phyloP scores from a whole-genome alignment of 2,888 invertebrate genomes.

The Hemistola chrysoprasaria region DNA sequence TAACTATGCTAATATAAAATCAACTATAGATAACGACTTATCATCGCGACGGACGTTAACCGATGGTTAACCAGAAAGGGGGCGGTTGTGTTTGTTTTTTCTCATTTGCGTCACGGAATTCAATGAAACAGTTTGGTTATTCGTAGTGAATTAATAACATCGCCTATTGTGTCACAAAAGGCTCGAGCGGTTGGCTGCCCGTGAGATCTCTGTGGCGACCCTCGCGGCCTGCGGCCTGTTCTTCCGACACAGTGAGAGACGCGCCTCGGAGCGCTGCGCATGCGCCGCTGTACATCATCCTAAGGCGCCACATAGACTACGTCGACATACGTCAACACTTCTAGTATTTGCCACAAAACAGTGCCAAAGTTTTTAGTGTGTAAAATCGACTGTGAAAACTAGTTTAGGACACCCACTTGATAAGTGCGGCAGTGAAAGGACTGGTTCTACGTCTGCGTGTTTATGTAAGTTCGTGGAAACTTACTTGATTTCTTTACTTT shows the following conservation, averaged over 20 bases:
- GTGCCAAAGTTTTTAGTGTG: constrained; percentile 54
- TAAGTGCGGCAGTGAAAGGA: constrained; percentile 46
- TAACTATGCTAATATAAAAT: too few species aligned
- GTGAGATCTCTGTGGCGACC: constrained; percentile 39
- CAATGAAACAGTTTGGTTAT: too few species aligned
- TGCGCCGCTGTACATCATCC: constrained; percentile 48
- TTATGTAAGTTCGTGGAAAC: constrained; percentile 63
- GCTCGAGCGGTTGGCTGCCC: constrained; percentile 6
- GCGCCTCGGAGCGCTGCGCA: constrained; percentile 68
- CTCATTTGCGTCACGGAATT: too few species aligned
- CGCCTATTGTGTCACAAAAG: too few species aligned
- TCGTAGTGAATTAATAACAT: too few species aligned
- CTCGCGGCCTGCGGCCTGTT: too few species aligned
- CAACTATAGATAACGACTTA: too few species aligned
- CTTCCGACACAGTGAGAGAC: constrained; percentile 56
- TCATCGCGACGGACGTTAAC: constrained; percentile 6
- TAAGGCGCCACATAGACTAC: constrained; percentile 29
- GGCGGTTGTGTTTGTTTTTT: constrained; percentile 29
- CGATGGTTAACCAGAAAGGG: constrained; percentile 22
- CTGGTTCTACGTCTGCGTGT: constrained; percentile 37
- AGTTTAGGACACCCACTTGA: constrained; percentile 26
- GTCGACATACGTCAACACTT: constrained; percentile 17
- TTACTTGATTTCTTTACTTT: constrained; percentile 37
- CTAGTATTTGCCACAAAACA: constrained; percentile 35
- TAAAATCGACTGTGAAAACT: constrained; percentile 41